Conservation (phyloP, 2,888 invertebrate genomes). For the Clusia tigrina region DNA sequence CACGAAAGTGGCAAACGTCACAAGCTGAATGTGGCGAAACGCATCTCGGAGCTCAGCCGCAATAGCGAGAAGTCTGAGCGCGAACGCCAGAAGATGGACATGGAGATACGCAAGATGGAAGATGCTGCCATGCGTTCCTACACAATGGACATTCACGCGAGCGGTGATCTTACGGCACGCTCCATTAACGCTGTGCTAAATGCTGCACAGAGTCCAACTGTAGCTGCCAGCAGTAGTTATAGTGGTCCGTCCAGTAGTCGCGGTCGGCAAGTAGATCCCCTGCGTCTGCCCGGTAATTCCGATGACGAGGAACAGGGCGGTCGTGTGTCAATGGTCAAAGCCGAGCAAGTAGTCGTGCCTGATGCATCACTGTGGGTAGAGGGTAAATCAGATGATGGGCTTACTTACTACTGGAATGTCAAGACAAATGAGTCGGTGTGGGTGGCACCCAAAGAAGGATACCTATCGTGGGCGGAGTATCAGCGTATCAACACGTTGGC, state of each 20-base stretch:
- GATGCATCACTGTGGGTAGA: constrained; percentile 78
- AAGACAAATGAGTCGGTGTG: constrained; percentile 83
- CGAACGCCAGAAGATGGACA: constrained; percentile 78
- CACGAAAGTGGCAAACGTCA: constrained; percentile 94
- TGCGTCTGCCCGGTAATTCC: constrained; percentile 58
- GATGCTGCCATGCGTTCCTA: constrained; percentile 88
- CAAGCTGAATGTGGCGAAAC: constrained; percentile 88
- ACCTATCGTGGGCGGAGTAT: constrained; percentile 73
- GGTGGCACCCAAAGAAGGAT: constrained; percentile 79
- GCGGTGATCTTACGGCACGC: constrained; percentile 60
- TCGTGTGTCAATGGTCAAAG: constrained; percentile 51
- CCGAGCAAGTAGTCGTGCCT: constrained; percentile 47
- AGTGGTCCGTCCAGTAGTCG: constrained; percentile 34
- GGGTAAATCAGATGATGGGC: constrained; percentile 76
- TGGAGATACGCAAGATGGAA: constrained; percentile 88
- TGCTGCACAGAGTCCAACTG: constrained; percentile 67
- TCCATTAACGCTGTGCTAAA: constrained; percentile 53
- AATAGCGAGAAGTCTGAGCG: constrained; percentile 83
- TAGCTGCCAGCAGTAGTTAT: constrained; percentile 67
- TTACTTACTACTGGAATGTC: constrained; percentile 87
- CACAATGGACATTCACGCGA: constrained; percentile 76
- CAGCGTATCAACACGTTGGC: constrained; percentile 66
- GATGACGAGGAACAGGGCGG: constrained; percentile 52
- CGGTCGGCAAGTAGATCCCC: constrained; percentile 57
- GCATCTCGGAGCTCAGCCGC: constrained; percentile 83